Evolutionary conservation across 2,113 vertebrate species (phyloP).

Genomic region (Myxocyprinus asiaticus): DNA sequence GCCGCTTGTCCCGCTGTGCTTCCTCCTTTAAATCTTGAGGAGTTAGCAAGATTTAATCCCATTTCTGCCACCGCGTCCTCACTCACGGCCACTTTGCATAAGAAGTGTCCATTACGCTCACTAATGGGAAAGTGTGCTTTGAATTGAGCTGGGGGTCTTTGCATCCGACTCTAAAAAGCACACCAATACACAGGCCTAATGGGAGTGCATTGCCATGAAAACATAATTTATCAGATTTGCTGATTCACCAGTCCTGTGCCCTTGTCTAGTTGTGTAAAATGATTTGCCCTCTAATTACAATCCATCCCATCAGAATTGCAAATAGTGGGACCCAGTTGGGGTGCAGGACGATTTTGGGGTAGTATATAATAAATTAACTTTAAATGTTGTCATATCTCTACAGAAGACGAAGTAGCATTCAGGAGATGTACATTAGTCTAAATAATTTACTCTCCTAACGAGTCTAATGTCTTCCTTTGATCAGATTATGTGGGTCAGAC

Average conservation of each 20-base stretch:
- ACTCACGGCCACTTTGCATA: slow-evolving; percentile 54
- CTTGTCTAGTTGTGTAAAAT: slow-evolving; percentile 73
- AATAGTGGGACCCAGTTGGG: slow-evolving; percentile 70
- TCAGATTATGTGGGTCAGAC: slow-evolving; percentile 17
- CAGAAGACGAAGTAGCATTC: slow-evolving; percentile 41
- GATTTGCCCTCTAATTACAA: slow-evolving; percentile 74
- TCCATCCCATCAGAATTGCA: slow-evolving; percentile 73
- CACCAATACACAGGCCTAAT: slow-evolving; percentile 50
- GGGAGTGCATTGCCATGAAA: slow-evolving; percentile 58
- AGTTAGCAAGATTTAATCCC: slow-evolving; percentile 58
- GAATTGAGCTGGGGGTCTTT: slow-evolving; percentile 60
- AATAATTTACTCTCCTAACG: slow-evolving; percentile 44
- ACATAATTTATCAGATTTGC: slow-evolving; percentile 73
- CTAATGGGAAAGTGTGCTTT: slow-evolving; percentile 61
- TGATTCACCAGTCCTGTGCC: slow-evolving; percentile 77
- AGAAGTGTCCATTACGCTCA: slow-evolving; percentile 62
- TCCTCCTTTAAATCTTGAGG: slow-evolving; percentile 52
- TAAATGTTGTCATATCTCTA: slow-evolving; percentile 61
- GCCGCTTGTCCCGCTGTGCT: slow-evolving; percentile 28
- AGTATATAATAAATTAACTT: slow-evolving; percentile 72
- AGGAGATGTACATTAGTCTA: slow-evolving; percentile 44
- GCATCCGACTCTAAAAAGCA: slow-evolving; percentile 50
- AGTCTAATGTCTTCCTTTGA: slow-evolving; percentile 46
- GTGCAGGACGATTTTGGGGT: slow-evolving; percentile 69
- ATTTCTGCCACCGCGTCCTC: slow-evolving; percentile 53